Conservation (phyloP, 1,140 invertebrate species). For the Mylabris phalerata region DNA sequence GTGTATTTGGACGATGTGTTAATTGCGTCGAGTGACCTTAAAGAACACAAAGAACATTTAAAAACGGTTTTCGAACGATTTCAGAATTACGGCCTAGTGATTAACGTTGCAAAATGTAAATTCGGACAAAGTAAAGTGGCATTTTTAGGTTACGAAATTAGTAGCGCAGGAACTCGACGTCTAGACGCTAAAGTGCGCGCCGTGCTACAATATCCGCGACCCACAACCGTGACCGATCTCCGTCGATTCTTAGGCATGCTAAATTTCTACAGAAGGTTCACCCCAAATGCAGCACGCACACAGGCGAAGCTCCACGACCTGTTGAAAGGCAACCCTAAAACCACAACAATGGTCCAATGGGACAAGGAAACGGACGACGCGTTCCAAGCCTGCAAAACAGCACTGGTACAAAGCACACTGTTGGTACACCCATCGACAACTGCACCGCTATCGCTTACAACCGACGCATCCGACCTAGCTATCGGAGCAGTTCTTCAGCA, state of each 20-base stretch:
- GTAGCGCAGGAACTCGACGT: constrained; percentile 26
- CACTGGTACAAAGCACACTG: constrained; percentile 22
- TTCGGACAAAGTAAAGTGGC: constrained; percentile 26
- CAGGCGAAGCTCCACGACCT: constrained; percentile 25
- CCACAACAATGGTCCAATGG: constrained; percentile 24
- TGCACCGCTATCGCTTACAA: constrained; percentile 14
- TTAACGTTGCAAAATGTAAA: constrained; percentile 24
- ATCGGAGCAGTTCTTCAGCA: constrained; percentile 35
- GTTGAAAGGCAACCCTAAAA: constrained; percentile 24
- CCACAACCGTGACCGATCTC: constrained; percentile 22
- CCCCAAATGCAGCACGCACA: constrained; percentile 29
- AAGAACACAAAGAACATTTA: constrained; percentile 14
- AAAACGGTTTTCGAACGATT: not conserved
- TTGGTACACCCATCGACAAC: constrained; percentile 25
- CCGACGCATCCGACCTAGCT: constrained; percentile 29
- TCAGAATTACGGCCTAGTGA: not conserved
- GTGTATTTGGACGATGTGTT: constrained; percentile 40
- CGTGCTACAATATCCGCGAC: constrained; percentile 21
- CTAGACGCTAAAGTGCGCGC: constrained; percentile 18
- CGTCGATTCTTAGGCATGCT: constrained; percentile 35
- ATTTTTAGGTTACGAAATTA: constrained; percentile 34
- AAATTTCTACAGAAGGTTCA: constrained; percentile 34
- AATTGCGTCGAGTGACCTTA: constrained; percentile 30
- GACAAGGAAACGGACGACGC: constrained; percentile 16
- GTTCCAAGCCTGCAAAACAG: constrained; percentile 26